Conservation (phyloP, 2,113 vertebrate species). For the Zapus hudsonius region DNA sequence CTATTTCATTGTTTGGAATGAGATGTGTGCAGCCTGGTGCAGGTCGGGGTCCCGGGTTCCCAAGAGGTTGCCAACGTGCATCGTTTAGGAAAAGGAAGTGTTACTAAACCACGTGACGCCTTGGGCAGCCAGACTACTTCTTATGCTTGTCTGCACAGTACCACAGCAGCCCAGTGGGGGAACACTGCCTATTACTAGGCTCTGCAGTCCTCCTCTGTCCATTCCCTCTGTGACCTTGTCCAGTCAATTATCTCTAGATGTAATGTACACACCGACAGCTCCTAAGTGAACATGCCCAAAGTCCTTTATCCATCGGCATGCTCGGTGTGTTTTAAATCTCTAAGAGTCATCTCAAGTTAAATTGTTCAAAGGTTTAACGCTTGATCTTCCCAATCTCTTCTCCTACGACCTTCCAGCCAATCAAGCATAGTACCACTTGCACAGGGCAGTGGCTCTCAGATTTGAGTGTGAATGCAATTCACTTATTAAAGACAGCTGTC, state of each 20-base stretch:
- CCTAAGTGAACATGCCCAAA: not conserved
- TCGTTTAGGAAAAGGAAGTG: too few relatives aligned
- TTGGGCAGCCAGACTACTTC: too few relatives aligned
- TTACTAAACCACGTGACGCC: too few relatives aligned
- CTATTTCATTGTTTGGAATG: too few relatives aligned
- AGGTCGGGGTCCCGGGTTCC: too few relatives aligned
- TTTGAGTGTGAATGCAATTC: not conserved
- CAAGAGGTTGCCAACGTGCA: too few relatives aligned
- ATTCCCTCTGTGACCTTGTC: not conserved
- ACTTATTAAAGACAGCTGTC: not conserved
- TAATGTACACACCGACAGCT: not conserved
- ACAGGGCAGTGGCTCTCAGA: too few relatives aligned
- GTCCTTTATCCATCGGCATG: not conserved
- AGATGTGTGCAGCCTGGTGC: too few relatives aligned
- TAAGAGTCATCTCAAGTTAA: not conserved
- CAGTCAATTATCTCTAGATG: not conserved
- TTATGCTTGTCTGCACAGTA: too few relatives aligned
- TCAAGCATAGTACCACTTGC: not conserved
- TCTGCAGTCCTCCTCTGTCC: not conserved
- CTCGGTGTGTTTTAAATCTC: not conserved
- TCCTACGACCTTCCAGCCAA: not conserved
- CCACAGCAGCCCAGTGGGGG: too few relatives aligned
- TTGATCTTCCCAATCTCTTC: not conserved
- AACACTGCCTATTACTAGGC: not conserved
- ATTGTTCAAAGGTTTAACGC: not conserved